Conservation (phyloP, 2,797 vertebrate genomes). For the Orestias chungarensis region DNA sequence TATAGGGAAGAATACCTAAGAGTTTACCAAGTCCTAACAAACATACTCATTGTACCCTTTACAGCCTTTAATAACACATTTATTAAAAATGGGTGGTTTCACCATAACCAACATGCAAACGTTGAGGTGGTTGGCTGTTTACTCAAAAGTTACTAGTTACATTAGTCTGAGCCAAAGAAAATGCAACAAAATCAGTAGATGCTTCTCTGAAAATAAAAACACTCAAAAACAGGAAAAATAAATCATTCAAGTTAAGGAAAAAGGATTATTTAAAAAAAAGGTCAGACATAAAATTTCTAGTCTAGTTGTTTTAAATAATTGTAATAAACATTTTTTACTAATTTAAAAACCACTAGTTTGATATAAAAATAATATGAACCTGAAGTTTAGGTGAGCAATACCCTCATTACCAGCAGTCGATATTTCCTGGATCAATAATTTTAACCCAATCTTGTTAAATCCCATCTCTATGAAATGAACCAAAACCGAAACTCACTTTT, state of each 20-base stretch:
- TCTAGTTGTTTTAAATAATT: not conserved
- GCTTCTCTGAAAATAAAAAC: not conserved
- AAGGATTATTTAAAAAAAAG: not conserved
- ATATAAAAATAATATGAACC: not conserved
- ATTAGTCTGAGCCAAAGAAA: not conserved
- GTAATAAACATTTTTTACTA: too few species aligned
- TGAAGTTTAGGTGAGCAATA: not conserved
- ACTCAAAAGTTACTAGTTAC: not conserved
- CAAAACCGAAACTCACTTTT: not conserved
- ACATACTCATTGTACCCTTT: too few species aligned
- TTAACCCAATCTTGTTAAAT: not conserved
- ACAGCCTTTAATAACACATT: too few species aligned
- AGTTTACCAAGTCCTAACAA: too few species aligned
- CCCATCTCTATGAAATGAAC: not conserved
- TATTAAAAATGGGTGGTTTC: too few species aligned
- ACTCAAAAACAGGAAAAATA: not conserved
- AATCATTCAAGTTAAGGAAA: not conserved
- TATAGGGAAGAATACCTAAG: too few species aligned
- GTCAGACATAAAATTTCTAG: not conserved
- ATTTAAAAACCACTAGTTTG: not conserved
- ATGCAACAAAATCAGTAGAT: not conserved
- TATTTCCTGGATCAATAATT: not conserved
- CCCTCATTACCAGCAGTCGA: not conserved
- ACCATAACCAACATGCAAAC: too few species aligned
- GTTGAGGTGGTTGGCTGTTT: not conserved